A percentile compares a stretch with the other conserved stretches of the same genome.
Evolutionary conservation across 2,888 invertebrate genomes (phyloP).

Genomic region (Abrostola triplasia): DNA sequence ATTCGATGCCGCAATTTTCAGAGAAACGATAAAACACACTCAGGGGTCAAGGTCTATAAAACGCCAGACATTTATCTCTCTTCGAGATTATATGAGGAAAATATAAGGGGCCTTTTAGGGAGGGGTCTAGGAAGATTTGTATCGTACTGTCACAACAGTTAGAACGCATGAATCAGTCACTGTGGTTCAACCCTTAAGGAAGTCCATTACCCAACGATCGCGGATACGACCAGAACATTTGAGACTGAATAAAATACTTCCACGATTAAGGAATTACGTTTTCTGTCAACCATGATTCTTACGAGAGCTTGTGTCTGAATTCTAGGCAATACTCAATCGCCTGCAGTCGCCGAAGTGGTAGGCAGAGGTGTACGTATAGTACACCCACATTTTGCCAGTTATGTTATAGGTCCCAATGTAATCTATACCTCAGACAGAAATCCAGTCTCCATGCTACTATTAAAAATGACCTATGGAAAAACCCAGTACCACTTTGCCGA

Average conservation of each 20-base stretch:
- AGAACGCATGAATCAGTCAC: constrained; percentile 2
- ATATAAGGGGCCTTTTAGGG: constrained; percentile 1
- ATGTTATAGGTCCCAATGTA: too few species aligned
- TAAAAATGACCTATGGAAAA: too few species aligned
- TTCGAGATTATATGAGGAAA: not conserved
- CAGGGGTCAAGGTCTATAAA: constrained; percentile 1
- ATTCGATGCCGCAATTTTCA: too few species aligned
- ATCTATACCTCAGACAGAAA: too few species aligned
- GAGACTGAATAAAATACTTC: not conserved
- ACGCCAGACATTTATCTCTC: not conserved
- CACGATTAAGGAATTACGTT: not conserved
- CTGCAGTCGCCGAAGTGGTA: too few species aligned
- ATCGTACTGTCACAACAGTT: constrained; percentile 1
- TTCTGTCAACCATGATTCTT: not conserved
- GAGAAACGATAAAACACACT: not conserved
- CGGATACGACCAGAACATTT: not conserved
- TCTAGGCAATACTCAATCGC: too few species aligned
- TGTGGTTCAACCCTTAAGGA: constrained; percentile 1
- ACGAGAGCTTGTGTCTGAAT: too few species aligned
- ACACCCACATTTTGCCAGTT: too few species aligned
- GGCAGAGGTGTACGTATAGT: too few species aligned
- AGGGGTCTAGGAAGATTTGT: not conserved
- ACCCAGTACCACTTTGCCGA: too few species aligned
- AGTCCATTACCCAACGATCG: not conserved
- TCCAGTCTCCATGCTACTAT: too few species aligned